A percentile compares a stretch with the other conserved stretches of the same genome.
Conservation (phyloP, 2,888 invertebrate species). For the Carpatolechia fugitivella region DNA sequence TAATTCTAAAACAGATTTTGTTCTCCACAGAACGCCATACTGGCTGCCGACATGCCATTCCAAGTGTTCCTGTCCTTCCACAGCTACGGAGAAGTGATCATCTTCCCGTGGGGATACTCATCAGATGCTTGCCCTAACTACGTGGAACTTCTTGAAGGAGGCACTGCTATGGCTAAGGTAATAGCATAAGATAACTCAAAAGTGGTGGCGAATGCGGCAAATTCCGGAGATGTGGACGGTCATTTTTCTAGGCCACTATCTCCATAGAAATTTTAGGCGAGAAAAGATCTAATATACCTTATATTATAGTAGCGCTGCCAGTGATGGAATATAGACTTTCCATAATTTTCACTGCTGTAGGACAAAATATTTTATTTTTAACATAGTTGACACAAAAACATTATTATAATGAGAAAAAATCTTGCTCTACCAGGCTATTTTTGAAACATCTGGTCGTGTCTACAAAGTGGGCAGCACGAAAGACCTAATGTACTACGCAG, state of each 20-base stretch:
- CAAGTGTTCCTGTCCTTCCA: conserved; percentile 68
- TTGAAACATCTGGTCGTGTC: conserved; percentile 48
- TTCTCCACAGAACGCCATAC: conserved; percentile 45
- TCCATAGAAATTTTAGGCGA: too few species aligned
- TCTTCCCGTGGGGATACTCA: conserved; percentile 71
- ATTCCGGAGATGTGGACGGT: too few species aligned
- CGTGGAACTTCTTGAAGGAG: conserved; percentile 63
- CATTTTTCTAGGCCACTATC: too few species aligned
- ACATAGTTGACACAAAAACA: too few species aligned
- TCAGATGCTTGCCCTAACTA: conserved; percentile 64
- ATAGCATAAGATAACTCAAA: neutral
- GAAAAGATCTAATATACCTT: too few species aligned
- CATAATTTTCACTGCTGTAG: too few species aligned
- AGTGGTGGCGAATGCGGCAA: neutral
- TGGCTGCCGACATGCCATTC: conserved; percentile 41
- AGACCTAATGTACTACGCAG: conserved; percentile 68
- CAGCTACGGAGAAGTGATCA: conserved; percentile 69
- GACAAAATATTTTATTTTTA: too few species aligned
- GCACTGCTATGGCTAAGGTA: conserved; percentile 66
- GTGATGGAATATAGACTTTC: too few species aligned
- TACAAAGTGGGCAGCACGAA: conserved; percentile 72
- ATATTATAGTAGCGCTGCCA: too few species aligned
- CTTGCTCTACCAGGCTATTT: conserved; percentile 63
- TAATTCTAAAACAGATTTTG: neutral
- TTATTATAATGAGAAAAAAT: too few species aligned